A percentile compares a stretch with the other conserved stretches of the same genome.
Evolutionary conservation across 2,797 vertebrate species (phyloP).

Genomic region (Bradypodion ventrale): DNA sequence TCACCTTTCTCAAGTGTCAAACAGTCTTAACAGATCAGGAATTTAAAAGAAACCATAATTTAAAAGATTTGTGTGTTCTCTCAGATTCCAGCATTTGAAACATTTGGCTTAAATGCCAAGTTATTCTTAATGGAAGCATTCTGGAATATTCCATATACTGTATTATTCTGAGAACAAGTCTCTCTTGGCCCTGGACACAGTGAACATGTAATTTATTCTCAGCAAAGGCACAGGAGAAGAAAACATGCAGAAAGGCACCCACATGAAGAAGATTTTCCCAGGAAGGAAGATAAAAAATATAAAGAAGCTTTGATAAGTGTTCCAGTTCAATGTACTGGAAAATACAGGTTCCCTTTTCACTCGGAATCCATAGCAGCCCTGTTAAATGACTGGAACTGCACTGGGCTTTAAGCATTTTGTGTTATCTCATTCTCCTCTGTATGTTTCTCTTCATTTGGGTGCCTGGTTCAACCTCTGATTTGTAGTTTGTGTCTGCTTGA

Average conservation of each 20-base stretch:
- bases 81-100: background rate
- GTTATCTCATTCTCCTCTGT: constrained; percentile 22
- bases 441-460: constrained; percentile 1
- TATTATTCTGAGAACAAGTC: background rate
- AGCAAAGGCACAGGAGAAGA: background rate
- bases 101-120: background rate
- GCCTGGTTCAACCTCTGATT: constrained; percentile 8
- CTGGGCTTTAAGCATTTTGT: constrained; percentile 5
- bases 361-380: constrained; percentile 16
- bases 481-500: constrained; percentile 24
- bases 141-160: background rate
- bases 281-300: constrained; percentile 20
- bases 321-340: constrained; percentile 30
- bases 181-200: background rate
- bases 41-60: background rate
- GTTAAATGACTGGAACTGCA: constrained; percentile 28
- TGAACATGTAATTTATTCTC: constrained; percentile 4
- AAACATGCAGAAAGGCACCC: background rate
- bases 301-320: constrained; percentile 26
- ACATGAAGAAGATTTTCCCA: background rate
- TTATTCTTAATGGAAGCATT: background rate
- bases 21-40: background rate
- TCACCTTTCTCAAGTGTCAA: constrained; percentile 1
- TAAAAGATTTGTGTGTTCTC: background rate
- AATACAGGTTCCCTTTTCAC: constrained; percentile 29